Conservation (phyloP, 2,888 invertebrate species). For the Serripes groenlandicus region DNA sequence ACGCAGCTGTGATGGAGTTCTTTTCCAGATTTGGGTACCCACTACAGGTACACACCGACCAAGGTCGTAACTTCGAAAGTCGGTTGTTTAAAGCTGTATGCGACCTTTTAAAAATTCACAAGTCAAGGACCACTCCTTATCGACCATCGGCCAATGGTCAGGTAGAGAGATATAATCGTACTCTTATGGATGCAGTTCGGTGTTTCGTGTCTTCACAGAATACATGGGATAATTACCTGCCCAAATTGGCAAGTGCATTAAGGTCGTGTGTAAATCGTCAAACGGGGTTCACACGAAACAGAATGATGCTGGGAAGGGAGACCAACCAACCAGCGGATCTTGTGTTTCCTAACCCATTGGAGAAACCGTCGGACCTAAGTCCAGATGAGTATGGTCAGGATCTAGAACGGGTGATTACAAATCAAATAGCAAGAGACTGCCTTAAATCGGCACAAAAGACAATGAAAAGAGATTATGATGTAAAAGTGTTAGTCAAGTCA, state of each 20-base stretch:
- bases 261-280: constrained; percentile 5
- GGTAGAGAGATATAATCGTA: constrained; percentile 20
- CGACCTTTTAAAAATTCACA: constrained; percentile 21
- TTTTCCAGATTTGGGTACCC: constrained; percentile 23
- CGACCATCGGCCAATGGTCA: constrained; percentile 27
- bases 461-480: constrained; percentile 51
- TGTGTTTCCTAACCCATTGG: constrained; percentile 6
- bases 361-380: background rate
- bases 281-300: constrained; percentile 5
- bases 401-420: constrained; percentile 13
- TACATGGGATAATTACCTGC: constrained; percentile 1
- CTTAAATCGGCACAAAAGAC: background rate
- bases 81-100: constrained; percentile 16
- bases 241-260: background rate
- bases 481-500: constrained; percentile 16
- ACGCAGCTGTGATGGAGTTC: constrained; percentile 17
- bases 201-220: background rate
- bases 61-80: constrained; percentile 22
- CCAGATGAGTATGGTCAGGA: constrained; percentile 16
- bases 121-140: constrained; percentile 37
- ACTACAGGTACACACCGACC: constrained; percentile 15
- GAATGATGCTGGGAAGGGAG: constrained; percentile 11
- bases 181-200: constrained; percentile 21
- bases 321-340: constrained; percentile 26
- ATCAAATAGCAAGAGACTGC: constrained; percentile 3